Evolutionary conservation across 2,797 vertebrate genomes (phyloP).

Genomic region (Coccyzus lansbergi): DNA sequence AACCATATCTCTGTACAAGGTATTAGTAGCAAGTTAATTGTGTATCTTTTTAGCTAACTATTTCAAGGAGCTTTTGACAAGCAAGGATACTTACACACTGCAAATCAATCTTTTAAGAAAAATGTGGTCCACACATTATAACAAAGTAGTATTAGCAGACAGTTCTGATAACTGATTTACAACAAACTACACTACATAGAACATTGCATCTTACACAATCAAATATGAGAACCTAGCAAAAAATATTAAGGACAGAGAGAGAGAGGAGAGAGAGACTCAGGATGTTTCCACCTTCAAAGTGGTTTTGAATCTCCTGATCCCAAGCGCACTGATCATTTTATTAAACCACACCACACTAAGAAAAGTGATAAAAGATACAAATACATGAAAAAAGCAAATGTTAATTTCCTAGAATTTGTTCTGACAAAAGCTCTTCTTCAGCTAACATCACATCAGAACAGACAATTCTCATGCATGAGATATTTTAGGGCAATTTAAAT

Average conservation of each 20-base stretch:
- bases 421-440: neutral
- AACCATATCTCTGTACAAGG: neutral
- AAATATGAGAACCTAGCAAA: neutral
- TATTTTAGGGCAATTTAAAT: neutral
- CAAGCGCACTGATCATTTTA: neutral
- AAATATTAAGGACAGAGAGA: neutral
- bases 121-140: neutral
- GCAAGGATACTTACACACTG: neutral
- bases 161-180: neutral
- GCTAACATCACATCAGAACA: neutral
- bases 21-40: neutral
- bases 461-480: neutral
- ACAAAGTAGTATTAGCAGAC: neutral
- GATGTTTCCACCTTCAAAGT: neutral
- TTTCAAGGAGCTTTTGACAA: neutral
- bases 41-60: neutral
- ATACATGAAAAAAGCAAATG: neutral
- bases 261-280: neutral
- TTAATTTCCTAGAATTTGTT: neutral
- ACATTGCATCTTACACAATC: neutral
- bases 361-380: neutral
- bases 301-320: neutral
- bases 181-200: neutral
- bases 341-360: neutral
- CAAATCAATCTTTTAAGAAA: neutral